These are phyloP conservation scores for Collichthys lucidus DNA, from an alignment of 2,113 vertebrate species.

Conservation along the genomic window DNA sequence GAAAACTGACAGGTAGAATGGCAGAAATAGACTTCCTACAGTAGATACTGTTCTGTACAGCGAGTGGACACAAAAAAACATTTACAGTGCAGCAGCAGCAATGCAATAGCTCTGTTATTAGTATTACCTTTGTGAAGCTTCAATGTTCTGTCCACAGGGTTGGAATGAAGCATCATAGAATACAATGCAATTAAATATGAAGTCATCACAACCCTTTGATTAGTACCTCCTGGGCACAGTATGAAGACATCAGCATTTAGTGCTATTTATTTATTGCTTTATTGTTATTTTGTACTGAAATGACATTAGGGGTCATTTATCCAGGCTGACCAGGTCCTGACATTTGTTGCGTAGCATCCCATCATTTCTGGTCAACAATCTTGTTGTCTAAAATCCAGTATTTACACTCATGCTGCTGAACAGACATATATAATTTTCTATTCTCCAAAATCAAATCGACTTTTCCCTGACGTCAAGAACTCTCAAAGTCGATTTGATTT, in stretches of 20 bases:
- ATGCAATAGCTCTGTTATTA: neutral
- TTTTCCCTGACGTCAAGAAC: neutral
- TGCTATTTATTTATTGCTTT: too few species aligned
- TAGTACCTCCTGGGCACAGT: neutral
- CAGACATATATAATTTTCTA: neutral
- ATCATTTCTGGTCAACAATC: neutral
- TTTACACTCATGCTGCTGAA: neutral
- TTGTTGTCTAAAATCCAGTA: neutral
- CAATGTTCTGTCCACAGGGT: neutral
- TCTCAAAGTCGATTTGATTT: too few species aligned
- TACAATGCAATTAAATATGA: neutral
- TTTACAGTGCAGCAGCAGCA: neutral
- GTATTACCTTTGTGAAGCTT: neutral
- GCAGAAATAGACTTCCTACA: constrained; percentile 25
- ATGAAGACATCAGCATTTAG: too few species aligned
- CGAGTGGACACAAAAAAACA: neutral
- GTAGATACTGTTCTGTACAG: constrained; percentile 21
- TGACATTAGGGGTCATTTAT: neutral
- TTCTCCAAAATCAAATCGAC: neutral
- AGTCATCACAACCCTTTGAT: neutral
- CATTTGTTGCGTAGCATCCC: neutral
- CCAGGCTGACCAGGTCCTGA: neutral
- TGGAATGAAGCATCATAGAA: neutral
- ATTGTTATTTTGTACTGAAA: neutral
- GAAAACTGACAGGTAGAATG: constrained; percentile 44